Percentiles rank a stretch among this genome's conserved stretches.
phyloP scores from a whole-genome alignment of 2,113 vertebrate genomes.

The Odocoileus virginianus region DNA sequence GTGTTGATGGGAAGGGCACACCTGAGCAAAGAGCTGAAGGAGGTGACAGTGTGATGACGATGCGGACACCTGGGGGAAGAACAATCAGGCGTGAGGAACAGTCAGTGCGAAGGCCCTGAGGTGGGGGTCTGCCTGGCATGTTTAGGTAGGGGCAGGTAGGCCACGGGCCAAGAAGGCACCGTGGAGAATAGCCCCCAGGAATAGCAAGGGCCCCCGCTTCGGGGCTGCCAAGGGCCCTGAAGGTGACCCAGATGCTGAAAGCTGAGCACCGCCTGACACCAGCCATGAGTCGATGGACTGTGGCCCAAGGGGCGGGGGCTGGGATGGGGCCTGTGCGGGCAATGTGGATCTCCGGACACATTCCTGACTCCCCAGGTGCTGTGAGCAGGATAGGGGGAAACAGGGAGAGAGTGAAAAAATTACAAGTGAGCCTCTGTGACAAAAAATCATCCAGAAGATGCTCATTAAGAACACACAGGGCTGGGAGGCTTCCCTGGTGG shows the following conservation, averaged over 20 bases:
- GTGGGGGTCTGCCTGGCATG: not conserved
- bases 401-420: not conserved
- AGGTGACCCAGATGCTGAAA: not conserved
- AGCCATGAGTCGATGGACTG: not conserved
- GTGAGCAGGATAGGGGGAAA: not conserved
- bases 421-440: not conserved
- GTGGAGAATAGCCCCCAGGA: not conserved
- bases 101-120: not conserved
- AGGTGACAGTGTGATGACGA: not conserved
- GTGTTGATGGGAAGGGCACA: not conserved
- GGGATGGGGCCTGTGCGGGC: not conserved
- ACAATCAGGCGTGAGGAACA: accelerated
- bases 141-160: not conserved
- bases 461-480: not conserved
- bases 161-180: not conserved
- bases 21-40: not conserved
- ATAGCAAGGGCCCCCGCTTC: not conserved
- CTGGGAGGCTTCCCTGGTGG: not conserved
- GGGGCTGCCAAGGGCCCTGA: not conserved
- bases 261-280: not conserved
- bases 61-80: not conserved
- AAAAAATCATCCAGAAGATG: not conserved
- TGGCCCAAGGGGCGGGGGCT: not conserved
- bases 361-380: not conserved
- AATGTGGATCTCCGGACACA: not conserved